A percentile compares a stretch with the other conserved stretches of the same genome.
Conservation (phyloP, 2,888 invertebrate genomes). For the Lasioglossum villosulum region DNA sequence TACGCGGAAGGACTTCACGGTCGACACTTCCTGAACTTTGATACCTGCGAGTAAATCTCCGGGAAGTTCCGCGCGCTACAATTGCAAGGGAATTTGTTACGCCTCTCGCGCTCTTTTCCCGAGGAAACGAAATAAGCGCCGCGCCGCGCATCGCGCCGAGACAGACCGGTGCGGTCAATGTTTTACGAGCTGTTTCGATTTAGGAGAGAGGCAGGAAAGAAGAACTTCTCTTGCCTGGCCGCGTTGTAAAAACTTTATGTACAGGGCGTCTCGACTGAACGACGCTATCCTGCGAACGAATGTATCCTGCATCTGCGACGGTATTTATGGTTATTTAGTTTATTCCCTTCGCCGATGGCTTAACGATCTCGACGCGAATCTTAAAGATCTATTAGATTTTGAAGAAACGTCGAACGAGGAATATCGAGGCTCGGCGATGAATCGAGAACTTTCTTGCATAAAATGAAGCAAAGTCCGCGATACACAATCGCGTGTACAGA, state of each 20-base stretch:
- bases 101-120: constrained; percentile 19
- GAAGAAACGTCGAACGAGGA: too few relatives aligned
- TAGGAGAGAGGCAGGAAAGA: not conserved
- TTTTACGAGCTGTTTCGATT: constrained; percentile 46
- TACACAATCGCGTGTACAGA: not conserved
- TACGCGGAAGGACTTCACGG: constrained; percentile 39
- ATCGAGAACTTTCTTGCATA: constrained; percentile 3
- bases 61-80: constrained; percentile 32
- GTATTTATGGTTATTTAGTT: not conserved
- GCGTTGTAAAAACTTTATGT: constrained; percentile 2
- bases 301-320: not conserved
- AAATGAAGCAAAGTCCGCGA: not conserved
- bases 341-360: not conserved
- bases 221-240: not conserved
- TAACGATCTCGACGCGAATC: not conserved
- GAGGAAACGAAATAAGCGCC: constrained; percentile 30
- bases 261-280: not conserved
- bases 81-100: constrained; percentile 49
- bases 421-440: too few relatives aligned
- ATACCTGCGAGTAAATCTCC: constrained; percentile 41
- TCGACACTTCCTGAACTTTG: constrained; percentile 49
- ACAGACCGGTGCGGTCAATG: constrained; percentile 37
- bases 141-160: constrained; percentile 1
- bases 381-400: too few relatives aligned
- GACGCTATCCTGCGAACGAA: constrained; percentile 2